These are phyloP conservation scores for Regulus satrapa DNA, from an alignment of 2,113 vertebrate species.

Conservation along the genomic window DNA sequence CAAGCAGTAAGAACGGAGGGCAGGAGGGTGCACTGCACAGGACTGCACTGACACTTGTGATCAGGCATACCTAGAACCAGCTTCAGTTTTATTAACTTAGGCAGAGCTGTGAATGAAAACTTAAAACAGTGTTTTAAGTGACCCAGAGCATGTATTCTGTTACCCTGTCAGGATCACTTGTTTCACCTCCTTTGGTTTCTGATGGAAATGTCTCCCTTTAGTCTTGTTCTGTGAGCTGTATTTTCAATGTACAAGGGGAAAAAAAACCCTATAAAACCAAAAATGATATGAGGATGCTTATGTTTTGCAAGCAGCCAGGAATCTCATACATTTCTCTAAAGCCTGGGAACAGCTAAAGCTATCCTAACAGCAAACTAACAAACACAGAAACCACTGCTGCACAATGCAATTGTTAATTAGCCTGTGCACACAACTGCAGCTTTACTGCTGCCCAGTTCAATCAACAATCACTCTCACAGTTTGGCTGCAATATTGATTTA, in stretches of 20 bases:
- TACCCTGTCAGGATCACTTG: background rate
- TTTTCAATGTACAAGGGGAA: background rate
- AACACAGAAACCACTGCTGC: background rate
- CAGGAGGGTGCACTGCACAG: background rate
- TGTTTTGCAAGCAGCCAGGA: background rate
- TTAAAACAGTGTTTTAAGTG: background rate
- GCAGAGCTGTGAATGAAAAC: background rate
- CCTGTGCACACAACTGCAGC: background rate
- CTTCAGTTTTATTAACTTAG: background rate
- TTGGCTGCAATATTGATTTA: background rate
- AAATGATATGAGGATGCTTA: background rate
- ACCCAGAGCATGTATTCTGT: background rate
- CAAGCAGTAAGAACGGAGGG: background rate
- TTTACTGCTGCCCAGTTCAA: background rate
- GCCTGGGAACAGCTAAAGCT: background rate
- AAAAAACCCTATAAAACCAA: background rate
- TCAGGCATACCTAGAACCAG: background rate
- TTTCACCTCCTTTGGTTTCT: background rate
- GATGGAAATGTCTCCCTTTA: background rate
- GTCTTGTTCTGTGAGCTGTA: background rate
- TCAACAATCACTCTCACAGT: background rate
- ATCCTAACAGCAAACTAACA: background rate
- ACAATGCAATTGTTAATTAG: background rate
- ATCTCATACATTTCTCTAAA: background rate
- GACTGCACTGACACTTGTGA: background rate